These are phyloP conservation scores for Neodon shergylaensis DNA, from an alignment of 2,113 vertebrate genomes.

Conservation along the genomic window DNA sequence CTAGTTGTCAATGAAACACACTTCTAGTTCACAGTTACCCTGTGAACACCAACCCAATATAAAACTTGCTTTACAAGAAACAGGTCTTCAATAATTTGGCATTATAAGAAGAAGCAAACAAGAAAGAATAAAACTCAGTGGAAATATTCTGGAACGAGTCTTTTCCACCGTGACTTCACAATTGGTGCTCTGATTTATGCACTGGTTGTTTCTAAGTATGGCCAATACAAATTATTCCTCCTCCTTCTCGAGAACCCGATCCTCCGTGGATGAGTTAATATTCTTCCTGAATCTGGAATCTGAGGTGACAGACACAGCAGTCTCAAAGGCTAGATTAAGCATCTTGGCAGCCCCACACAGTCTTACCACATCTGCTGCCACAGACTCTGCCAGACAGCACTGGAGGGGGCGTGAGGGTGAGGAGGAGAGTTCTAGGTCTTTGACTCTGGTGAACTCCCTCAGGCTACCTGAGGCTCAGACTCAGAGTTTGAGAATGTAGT, in stretches of 20 bases:
- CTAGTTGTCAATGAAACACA: not conserved
- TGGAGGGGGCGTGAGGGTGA: not conserved
- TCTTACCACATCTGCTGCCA: slow-evolving; percentile 46
- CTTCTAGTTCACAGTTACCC: not conserved
- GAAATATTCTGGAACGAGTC: not conserved
- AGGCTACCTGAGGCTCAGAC: not conserved
- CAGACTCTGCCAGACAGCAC: slow-evolving; percentile 20
- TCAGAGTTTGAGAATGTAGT: not conserved
- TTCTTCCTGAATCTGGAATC: slow-evolving; percentile 56
- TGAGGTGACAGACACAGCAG: slow-evolving; percentile 58
- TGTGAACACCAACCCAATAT: not conserved
- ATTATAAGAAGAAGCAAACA: not conserved
- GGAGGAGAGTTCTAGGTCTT: not conserved
- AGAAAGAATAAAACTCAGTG: not conserved
- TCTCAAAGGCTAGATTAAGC: slow-evolving; percentile 18
- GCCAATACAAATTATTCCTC: slow-evolving; percentile 22
- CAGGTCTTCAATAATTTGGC: not conserved
- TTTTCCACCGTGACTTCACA: not conserved
- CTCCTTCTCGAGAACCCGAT: not conserved
- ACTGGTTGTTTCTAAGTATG: not conserved
- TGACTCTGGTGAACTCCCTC: not conserved
- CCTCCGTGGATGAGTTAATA: slow-evolving; percentile 13
- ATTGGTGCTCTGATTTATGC: not conserved
- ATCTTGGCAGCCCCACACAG: not conserved
- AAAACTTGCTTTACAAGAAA: slow-evolving; percentile 13